phyloP scores from a whole-genome alignment of 2,797 vertebrate species.

The Cyprinodon diabolis region DNA sequence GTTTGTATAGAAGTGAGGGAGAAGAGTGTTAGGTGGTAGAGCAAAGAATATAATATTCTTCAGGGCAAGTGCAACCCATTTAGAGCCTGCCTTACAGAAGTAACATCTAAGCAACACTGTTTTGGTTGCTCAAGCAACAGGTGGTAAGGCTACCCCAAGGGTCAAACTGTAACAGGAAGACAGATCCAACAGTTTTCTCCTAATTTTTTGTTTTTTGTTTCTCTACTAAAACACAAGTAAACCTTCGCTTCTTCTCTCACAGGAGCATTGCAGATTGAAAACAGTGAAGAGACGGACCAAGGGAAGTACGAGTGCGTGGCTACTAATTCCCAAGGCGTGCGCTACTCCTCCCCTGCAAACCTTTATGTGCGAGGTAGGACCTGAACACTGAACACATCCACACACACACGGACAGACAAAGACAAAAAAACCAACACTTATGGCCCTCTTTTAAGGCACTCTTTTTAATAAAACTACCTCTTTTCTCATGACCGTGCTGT shows the following conservation, averaged over 20 bases:
- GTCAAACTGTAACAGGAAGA: constrained; percentile 28
- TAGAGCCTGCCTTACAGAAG: constrained; percentile 25
- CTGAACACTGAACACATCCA: constrained; percentile 35
- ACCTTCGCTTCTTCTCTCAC: constrained; percentile 53
- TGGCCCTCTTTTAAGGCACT: constrained; percentile 35
- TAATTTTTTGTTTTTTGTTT: constrained; percentile 11
- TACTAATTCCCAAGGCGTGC: constrained; percentile 95
- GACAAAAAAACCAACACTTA: constrained; percentile 21
- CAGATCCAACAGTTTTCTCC: constrained; percentile 12
- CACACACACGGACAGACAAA: constrained; percentile 36
- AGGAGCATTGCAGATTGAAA: constrained; percentile 97
- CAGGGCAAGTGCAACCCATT: constrained; percentile 10
- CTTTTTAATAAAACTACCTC: constrained; percentile 39
- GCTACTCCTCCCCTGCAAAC: constrained; percentile 97
- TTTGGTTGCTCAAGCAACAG: constrained; percentile 31
- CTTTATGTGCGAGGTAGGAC: constrained; percentile 99
- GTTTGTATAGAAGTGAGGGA: constrained; percentile 7
- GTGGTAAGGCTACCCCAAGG: constrained; percentile 8
- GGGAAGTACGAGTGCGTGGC: constrained; percentile 99
- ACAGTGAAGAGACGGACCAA: constrained; percentile 98
- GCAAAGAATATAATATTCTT: constrained; percentile 28
- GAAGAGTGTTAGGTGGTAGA: constrained; percentile 9
- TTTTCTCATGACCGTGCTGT: constrained; percentile 54
- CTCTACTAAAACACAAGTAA: constrained; percentile 5
- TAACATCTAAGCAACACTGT: constrained; percentile 25